Evolutionary conservation across 2,888 invertebrate genomes (phyloP).

Genomic region (Linyphia triangularis): DNA sequence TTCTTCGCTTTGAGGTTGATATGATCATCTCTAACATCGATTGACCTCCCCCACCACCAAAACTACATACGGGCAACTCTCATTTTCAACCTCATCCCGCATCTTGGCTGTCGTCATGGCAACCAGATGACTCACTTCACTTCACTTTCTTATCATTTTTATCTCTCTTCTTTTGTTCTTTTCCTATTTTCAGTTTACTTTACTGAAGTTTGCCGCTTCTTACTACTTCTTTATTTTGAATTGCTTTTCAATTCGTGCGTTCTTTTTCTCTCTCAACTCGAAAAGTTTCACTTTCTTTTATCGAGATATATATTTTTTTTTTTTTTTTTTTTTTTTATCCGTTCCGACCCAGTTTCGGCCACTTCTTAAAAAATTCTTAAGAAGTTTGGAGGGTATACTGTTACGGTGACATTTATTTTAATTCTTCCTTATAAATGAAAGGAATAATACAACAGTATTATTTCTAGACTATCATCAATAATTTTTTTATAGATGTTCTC

Average conservation of each 20-base stretch:
- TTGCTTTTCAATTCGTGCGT: slow-evolving; percentile 33
- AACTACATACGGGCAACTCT: slow-evolving; percentile 14
- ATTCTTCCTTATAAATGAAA: background rate
- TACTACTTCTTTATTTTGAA: slow-evolving; percentile 38
- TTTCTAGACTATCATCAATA: no score
- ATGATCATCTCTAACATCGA: slow-evolving; percentile 37
- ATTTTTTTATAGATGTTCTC: no score
- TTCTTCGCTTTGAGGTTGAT: slow-evolving; percentile 29
- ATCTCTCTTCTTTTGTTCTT: slow-evolving; percentile 32
- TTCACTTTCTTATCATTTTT: slow-evolving; percentile 39
- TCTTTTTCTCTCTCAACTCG: background rate
- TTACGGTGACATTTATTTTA: slow-evolving; percentile 11
- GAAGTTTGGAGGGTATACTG: no score
- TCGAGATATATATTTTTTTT: background rate
- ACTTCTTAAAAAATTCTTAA: no score
- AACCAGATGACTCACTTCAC: slow-evolving; percentile 66
- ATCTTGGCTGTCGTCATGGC: slow-evolving; percentile 54
- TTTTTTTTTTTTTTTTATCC: background rate
- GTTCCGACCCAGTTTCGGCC: background rate
- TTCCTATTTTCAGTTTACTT: slow-evolving; percentile 15
- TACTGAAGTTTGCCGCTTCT: slow-evolving; percentile 45
- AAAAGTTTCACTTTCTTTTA: slow-evolving; percentile 20
- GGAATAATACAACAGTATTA: no score
- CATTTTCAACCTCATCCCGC: slow-evolving; percentile 47
- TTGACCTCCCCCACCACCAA: slow-evolving; percentile 33